Base-by-base conservation (phyloP, 2,797 vertebrate genomes). In the Halcyon leucocephala region DNA sequence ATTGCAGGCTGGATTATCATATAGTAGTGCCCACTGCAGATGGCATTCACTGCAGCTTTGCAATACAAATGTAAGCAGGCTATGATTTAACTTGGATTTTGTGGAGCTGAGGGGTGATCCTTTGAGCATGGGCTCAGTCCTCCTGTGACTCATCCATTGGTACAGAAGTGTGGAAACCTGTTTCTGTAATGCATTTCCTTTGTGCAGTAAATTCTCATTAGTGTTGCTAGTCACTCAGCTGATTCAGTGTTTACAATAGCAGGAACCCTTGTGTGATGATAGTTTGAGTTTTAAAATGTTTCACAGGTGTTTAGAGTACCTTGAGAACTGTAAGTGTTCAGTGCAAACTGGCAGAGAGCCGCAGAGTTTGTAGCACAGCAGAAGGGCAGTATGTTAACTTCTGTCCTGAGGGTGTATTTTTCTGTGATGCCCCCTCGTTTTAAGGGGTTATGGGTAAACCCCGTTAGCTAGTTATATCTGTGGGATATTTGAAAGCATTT, bases 231-330 rank as follows among this genome's bases (percentile, higher is more conserved):
- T 77, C 41, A 71, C 90, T 95, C 44, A 57, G 48, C 71, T 85
- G 81, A 80, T 89, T 58, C 31, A 7, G 18, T 87, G 83, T 93
- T 93, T 86, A 66, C 67, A 85, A 3, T 83, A 82, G 48, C 66
- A 42, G 42, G 85, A 86, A 14, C 42, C 42, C 46, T 74, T 86
- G 26, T 86, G 72, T 82, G 76, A 48, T 48, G 31, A 46, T 74
- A 44, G 64, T 65, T 51, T 41, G 57, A 71, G 39, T n/a, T 89
- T 49, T 44, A 78, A 89, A 89, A 84, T 79, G 62, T 69, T 89
- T 96, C 22, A 48, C 67, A 85, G 64, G 77, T 95, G 83, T 89
- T 44, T 76, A 5, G 33, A 73, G 6, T 80, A 66, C 70, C 62
- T 70, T 25, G 74, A 76, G 51, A 82, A 29, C 92, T 70, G 39